Conservation (phyloP, 1,140 invertebrate species). For the Bombus affinis region DNA sequence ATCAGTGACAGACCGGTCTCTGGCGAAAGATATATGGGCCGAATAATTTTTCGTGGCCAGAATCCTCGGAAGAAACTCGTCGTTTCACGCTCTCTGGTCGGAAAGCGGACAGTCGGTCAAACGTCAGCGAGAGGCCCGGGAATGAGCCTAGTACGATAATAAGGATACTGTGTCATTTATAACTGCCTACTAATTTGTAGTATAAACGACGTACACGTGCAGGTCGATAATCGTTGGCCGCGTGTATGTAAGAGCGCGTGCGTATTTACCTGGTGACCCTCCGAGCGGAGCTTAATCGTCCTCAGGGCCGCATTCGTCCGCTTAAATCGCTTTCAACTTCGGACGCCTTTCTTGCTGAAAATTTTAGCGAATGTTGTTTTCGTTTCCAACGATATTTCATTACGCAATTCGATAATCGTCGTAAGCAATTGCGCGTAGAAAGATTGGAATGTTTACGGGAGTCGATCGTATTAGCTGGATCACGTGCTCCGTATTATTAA, state of each 20-base stretch:
- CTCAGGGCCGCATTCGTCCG: constrained; percentile 54
- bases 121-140: constrained; percentile 29
- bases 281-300: constrained; percentile 57
- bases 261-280: constrained; percentile 62
- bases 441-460: neutral
- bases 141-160: constrained; percentile 64
- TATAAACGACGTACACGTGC: constrained; percentile 71
- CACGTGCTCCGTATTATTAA: neutral
- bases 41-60: constrained; percentile 29
- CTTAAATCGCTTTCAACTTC: neutral
- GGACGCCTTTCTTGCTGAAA: neutral
- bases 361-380: neutral
- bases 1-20: constrained; percentile 15
- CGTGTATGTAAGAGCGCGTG: constrained; percentile 49
- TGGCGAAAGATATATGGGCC: neutral
- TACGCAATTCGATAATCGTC: neutral
- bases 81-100: constrained; percentile 19
- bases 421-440: neutral
- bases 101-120: constrained; percentile 45
- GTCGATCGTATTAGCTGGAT: neutral
- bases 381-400: neutral
- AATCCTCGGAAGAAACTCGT: constrained; percentile 21
- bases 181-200: constrained; percentile 80
- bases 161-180: constrained; percentile 75
- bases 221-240: constrained; percentile 51